These are phyloP conservation scores for Agrilus cyanescens DNA, from an alignment of 2,888 invertebrate genomes.

Conservation along the genomic window DNA sequence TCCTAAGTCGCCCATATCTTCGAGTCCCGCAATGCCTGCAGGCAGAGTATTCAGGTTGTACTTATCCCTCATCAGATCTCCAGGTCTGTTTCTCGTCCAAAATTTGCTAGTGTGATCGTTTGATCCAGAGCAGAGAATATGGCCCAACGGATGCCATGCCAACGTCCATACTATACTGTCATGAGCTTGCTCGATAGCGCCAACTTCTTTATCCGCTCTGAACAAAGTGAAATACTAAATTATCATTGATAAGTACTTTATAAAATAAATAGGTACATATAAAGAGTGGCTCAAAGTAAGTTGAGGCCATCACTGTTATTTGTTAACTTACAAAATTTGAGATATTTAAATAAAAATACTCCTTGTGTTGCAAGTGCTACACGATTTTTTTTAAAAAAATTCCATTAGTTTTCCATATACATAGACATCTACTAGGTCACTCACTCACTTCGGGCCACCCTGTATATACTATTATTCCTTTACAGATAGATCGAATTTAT, in stretches of 20 bases:
- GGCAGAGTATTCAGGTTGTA: conserved; percentile 90
- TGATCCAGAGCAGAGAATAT: conserved; percentile 97
- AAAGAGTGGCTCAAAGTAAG: too few relatives aligned
- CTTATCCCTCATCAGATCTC: conserved; percentile 96
- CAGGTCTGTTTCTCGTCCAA: conserved; percentile 98
- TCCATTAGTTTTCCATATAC: too few relatives aligned
- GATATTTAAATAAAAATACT: too few relatives aligned
- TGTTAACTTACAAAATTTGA: too few relatives aligned
- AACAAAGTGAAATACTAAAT: conserved; percentile 6
- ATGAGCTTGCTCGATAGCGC: conserved; percentile 95
- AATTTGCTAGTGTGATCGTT: conserved; percentile 99
- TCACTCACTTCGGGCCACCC: too few relatives aligned
- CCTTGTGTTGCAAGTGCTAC: too few relatives aligned
- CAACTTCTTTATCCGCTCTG: conserved; percentile 94
- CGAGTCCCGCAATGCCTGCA: conserved; percentile 61
- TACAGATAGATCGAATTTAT: neutral
- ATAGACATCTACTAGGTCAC: too few relatives aligned
- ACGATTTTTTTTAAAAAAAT: too few relatives aligned
- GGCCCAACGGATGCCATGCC: conserved; percentile 98
- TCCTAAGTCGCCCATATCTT: conserved; percentile 46
- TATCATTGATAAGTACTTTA: too few relatives aligned
- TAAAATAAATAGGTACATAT: too few relatives aligned
- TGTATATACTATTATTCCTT: neutral
- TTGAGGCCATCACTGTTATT: too few relatives aligned
- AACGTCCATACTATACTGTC: conserved; percentile 99